Evolutionary conservation across 2,113 vertebrate species (phyloP).

Genomic region (Dryoscopus gambensis): DNA sequence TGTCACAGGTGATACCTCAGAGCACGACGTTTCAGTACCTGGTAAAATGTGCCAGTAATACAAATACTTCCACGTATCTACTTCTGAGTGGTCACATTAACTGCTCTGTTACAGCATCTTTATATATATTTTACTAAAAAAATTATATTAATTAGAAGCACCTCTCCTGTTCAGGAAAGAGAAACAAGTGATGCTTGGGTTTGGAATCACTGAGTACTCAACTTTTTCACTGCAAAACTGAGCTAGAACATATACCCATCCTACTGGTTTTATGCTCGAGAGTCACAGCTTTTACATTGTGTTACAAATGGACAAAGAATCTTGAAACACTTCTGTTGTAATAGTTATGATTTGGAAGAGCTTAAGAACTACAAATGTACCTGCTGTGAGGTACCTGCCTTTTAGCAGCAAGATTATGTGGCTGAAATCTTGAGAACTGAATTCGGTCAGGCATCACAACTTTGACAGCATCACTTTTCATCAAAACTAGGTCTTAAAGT

Average conservation of each 20-base stretch:
- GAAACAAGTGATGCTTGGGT: not conserved
- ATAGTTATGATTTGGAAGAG: not conserved
- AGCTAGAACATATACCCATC: not conserved
- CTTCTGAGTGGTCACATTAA: not conserved
- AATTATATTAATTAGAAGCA: not conserved
- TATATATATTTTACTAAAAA: not conserved
- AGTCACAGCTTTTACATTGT: not conserved
- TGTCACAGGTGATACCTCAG: not conserved
- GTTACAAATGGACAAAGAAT: not conserved
- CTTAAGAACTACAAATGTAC: not conserved
- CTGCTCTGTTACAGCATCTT: not conserved
- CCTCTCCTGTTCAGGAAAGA: not conserved
- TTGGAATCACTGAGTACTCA: not conserved
- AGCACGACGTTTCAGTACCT: not conserved
- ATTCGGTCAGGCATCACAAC: not conserved
- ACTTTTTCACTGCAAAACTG: not conserved
- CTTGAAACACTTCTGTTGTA: not conserved
- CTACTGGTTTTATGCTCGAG: not conserved
- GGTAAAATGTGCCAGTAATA: not conserved
- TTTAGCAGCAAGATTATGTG: not conserved
- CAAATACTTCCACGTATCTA: not conserved
- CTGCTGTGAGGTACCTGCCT: not conserved
- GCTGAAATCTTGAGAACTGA: not conserved
- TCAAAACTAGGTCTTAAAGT: not conserved
- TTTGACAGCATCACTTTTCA: not conserved